phyloP scores from a whole-genome alignment of 2,797 vertebrate species.

The Saxicola maurus region DNA sequence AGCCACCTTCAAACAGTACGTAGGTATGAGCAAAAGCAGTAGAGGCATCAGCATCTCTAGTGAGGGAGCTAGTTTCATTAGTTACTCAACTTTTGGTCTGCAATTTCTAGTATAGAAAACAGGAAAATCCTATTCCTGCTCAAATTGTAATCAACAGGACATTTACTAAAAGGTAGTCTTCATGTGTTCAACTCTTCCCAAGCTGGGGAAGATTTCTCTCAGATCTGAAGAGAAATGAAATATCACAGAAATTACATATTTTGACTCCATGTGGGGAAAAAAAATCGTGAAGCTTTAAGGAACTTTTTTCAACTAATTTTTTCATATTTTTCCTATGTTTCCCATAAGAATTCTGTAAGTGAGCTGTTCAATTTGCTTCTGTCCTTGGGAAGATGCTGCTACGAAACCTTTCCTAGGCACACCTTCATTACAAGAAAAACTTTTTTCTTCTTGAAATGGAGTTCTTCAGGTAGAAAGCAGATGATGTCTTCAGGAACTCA shows the following conservation, averaged over 20 bases:
- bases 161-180: neutral
- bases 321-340: neutral
- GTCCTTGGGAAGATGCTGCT: neutral
- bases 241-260: neutral
- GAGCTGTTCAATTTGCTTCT: neutral
- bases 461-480: neutral
- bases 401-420: neutral
- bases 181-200: neutral
- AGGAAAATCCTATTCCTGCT: neutral
- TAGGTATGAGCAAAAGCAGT: neutral
- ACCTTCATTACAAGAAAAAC: neutral
- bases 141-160: neutral
- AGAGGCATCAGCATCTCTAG: neutral
- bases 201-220: neutral
- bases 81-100: neutral
- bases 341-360: neutral
- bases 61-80: neutral
- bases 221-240: neutral
- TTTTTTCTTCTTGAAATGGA: neutral
- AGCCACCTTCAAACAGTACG: rapidly evolving
- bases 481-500: neutral
- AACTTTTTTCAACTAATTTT: neutral
- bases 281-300: neutral
- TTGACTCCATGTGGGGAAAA: neutral
- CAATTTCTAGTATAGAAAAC: neutral